Conservation (phyloP, 2,113 vertebrate species). For the Orthonyx spaldingii region DNA sequence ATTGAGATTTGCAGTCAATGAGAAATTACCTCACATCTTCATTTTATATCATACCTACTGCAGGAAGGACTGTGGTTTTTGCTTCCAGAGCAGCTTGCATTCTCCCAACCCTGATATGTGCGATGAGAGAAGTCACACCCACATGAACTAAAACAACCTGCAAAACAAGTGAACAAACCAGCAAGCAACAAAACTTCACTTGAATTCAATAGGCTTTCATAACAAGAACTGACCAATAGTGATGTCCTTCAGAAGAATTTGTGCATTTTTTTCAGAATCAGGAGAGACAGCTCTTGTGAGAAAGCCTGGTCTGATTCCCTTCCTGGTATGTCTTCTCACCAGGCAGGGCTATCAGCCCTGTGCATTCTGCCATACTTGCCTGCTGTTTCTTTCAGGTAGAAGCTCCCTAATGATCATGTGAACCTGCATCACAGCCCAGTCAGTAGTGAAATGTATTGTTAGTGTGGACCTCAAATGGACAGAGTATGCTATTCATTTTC, state of each 20-base stretch:
- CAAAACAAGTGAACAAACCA: not conserved
- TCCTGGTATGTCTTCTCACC: not conserved
- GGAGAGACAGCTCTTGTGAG: not conserved
- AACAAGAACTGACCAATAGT: not conserved
- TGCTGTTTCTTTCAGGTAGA: not conserved
- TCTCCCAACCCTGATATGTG: constrained; percentile 79
- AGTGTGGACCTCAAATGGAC: not conserved
- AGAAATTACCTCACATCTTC: not conserved
- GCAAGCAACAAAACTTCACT: not conserved
- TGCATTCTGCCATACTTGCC: not conserved
- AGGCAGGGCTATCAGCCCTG: not conserved
- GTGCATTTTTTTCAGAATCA: not conserved
- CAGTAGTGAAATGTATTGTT: not conserved
- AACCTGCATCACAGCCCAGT: not conserved
- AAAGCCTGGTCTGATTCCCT: not conserved
- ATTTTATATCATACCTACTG: constrained; percentile 66
- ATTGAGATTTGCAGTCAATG: not conserved
- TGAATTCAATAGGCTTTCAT: not conserved
- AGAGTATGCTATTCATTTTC: not conserved
- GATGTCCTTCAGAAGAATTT: not conserved
- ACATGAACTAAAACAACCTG: constrained; percentile 79
- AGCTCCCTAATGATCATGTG: not conserved
- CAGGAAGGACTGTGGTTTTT: constrained; percentile 78
- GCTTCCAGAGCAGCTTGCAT: constrained; percentile 84
- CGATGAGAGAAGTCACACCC: constrained; percentile 79